These are phyloP conservation scores for Sepiola atlantica DNA, from an alignment of 2,888 invertebrate species.

Conservation along the genomic window DNA sequence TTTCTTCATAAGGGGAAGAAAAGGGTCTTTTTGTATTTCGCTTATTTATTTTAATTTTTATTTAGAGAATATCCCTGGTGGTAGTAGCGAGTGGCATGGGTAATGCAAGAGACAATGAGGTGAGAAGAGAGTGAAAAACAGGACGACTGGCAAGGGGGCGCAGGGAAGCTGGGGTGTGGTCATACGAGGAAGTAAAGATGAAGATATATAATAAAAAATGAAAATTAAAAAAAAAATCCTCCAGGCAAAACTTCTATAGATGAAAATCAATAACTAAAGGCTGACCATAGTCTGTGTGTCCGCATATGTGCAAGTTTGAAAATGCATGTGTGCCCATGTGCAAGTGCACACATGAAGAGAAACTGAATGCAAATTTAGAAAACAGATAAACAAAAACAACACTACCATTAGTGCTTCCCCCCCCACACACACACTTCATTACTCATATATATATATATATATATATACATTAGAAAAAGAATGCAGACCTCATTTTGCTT, in stretches of 20 bases:
- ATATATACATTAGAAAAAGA: neutral
- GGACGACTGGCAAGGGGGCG: neutral
- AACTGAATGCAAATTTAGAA: neutral
- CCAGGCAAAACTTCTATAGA: neutral
- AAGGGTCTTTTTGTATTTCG: neutral
- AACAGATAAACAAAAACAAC: too few species aligned
- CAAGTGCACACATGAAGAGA: neutral
- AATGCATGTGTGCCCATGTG: neutral
- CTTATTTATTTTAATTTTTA: neutral
- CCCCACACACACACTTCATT: neutral
- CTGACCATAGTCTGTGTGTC: neutral
- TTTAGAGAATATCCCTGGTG: constrained; percentile 4
- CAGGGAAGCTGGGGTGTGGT: neutral
- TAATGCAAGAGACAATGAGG: neutral
- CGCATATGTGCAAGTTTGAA: neutral
- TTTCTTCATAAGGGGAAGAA: neutral
- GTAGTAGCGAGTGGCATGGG: neutral
- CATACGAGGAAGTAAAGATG: neutral
- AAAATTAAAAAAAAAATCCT: constrained; percentile 15
- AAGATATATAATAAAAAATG: neutral
- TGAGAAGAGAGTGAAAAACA: neutral
- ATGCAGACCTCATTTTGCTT: neutral
- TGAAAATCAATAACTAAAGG: neutral
- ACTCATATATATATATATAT: neutral
- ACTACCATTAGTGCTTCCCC: neutral